Evolutionary conservation across 1,140 invertebrate genomes (phyloP), one percentile per base, ranked within the genome.

Genomic region (Drosophila serrata): DNA sequence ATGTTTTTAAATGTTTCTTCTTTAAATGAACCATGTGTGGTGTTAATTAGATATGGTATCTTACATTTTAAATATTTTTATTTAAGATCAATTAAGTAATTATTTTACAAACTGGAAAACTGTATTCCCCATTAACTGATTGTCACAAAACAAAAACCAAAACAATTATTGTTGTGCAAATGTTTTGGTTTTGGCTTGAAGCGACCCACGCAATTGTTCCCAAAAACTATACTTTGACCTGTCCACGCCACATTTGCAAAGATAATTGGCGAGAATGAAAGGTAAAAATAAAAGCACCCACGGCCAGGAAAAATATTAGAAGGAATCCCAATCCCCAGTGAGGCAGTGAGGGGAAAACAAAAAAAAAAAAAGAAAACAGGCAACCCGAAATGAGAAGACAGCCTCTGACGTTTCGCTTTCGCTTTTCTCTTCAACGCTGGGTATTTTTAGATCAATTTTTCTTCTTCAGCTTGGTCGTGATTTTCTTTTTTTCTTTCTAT

Each of bases 361-460:
- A 37, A 15, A 22, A 7, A 12, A 11, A 45, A 8, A 43, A 43
- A 9, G 13, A 48, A 27, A 64, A 37, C 37, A 37, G 48, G 15
- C 35, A 27, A 19, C 8, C 15, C 63, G 53, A 55, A 56, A 70
- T 45, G 19, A 42, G 33, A 65, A 60, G 22, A 58, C 49, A 58
- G 40, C 65, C 42, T 70, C 68, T 72, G 65, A 72, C 68, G 68
- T 43, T 70, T 39, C 45, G 46, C 74, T 77, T 68, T 76, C 74
- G 73, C 61, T 76, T 76, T 58, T 53, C 74, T 67, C 24, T 55
- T 39, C 24, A 31, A 8, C 33, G 37, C 19, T 45, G 37, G 22
- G 22, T 77, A 77, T 77, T 76, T 76, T 76, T 77, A 77, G 73
- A 68, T 67, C 24, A 53, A 68, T 42, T 77, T 59, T 59, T 42